Evolutionary conservation across 1,140 invertebrate species (phyloP).

Genomic region (Stegodyphus dumicola): DNA sequence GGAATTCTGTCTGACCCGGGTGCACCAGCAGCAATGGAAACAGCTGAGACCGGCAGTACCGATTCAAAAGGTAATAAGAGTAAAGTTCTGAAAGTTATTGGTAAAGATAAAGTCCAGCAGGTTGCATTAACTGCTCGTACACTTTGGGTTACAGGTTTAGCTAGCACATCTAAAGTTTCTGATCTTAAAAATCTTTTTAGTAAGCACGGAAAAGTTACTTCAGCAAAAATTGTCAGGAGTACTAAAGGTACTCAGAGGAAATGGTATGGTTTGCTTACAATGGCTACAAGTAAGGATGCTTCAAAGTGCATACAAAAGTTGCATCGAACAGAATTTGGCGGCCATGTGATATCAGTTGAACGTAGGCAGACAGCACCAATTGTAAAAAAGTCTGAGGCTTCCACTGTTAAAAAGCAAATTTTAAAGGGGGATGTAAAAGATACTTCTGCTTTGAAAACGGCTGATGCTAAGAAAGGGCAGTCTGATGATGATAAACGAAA

Average conservation of each 20-base stretch:
- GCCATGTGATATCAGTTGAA: constrained; percentile 92
- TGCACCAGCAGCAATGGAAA: no score
- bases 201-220: constrained; percentile 92
- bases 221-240: constrained; percentile 95
- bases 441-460: background rate
- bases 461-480: constrained; percentile 8
- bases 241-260: constrained; percentile 80
- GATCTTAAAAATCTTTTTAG: constrained; percentile 92
- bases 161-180: constrained; percentile 86
- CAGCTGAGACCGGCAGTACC: background rate
- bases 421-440: constrained; percentile 22
- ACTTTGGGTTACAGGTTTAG: constrained; percentile 92
- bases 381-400: constrained; percentile 31
- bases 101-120: constrained; percentile 35
- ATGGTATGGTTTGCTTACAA: constrained; percentile 95
- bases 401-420: constrained; percentile 18
- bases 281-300: constrained; percentile 88
- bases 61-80: background rate
- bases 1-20: background rate
- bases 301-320: constrained; percentile 90
- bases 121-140: constrained; percentile 72
- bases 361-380: constrained; percentile 68
- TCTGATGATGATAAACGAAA: background rate
- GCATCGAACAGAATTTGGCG: constrained; percentile 90
- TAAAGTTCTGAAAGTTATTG: constrained; percentile 47